phyloP scores from a whole-genome alignment of 2,888 invertebrate genomes.

The Noctua fimbriata region DNA sequence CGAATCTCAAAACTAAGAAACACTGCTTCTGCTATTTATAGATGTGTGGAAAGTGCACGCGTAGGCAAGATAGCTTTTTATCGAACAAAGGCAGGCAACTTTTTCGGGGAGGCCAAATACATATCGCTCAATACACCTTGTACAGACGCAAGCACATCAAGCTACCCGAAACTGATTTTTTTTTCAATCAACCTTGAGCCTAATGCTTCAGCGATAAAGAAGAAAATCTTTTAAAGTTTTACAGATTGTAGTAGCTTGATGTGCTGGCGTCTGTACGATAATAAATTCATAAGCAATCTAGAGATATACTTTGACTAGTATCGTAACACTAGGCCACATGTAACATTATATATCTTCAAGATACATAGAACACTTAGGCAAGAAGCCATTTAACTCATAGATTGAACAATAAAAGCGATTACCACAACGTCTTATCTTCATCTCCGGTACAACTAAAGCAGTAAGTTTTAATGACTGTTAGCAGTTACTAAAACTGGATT shows the following conservation, averaged over 20 bases:
- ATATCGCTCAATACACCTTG: not conserved
- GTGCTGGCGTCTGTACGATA: not conserved
- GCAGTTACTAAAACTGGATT: conserved; percentile 60
- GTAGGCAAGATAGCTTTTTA: not conserved
- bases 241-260: too few species aligned
- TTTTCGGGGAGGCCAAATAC: too few species aligned
- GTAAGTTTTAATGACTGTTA: conserved; percentile 59
- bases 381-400: conserved; percentile 40
- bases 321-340: not conserved
- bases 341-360: not conserved
- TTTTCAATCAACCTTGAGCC: too few species aligned
- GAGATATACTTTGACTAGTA: not conserved
- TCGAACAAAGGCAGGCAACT: not conserved
- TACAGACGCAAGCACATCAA: too few species aligned
- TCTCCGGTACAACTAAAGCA: conserved; percentile 37
- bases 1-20: not conserved
- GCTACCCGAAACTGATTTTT: too few species aligned
- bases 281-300: not conserved
- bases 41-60: not conserved
- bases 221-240: too few species aligned
- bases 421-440: conserved; percentile 45
- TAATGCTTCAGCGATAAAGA: too few species aligned
- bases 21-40: not conserved
- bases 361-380: conserved; percentile 3
- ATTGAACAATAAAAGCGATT: conserved; percentile 49